Base-by-base conservation (phyloP, 2,888 invertebrate species). In the Ophion costatus region DNA sequence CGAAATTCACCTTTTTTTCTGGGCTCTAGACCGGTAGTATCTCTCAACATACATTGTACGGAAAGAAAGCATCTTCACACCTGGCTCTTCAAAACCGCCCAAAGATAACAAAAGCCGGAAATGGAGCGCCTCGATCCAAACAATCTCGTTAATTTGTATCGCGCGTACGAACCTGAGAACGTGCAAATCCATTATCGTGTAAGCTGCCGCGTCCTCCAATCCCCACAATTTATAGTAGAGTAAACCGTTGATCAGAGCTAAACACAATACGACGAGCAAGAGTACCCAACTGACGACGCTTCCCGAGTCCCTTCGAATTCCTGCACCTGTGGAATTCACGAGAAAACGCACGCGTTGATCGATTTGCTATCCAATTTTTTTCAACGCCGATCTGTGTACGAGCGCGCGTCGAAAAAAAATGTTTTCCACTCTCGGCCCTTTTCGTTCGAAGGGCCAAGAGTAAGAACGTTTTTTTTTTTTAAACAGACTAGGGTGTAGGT, bases 181-280 rank as follows among this genome's bases (percentile, higher is more conserved):
- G 86, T 95, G 94, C 82, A 95, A 90, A 91, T 95, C 95, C 92
- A 95, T 92, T 66, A 95, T 91, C 66, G 94, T 94, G 87, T 94
- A 94, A 20, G 94, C 94, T 57, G 94, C 94, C 61, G 94, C 92
- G 85, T 96, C 95, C 92, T 97, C 96, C 87, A 96, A 93, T 88
- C 95, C 95, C 96, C 97, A 97, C 88, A 98, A 95, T 94, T 97
- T 96, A 94, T 97, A 97, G 95, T 98, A 98, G 84, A 98, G 95
- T 93, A 97, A 95, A 87, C 96, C 97, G 94, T 97, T 97, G 92
- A 96, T 96, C 88, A 96, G 89, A 63, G 95, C 94, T 90, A 97
- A 94, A 89, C 94, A 92, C 42, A 97, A 94, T 87, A 96, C 95
- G 88, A 95, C 95, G 87, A 95, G 94, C 90, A 96, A 94, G 93